These are phyloP conservation scores for Ptychobarbus kaznakovi DNA, from an alignment of 2,797 vertebrate genomes.

Conservation along the genomic window DNA sequence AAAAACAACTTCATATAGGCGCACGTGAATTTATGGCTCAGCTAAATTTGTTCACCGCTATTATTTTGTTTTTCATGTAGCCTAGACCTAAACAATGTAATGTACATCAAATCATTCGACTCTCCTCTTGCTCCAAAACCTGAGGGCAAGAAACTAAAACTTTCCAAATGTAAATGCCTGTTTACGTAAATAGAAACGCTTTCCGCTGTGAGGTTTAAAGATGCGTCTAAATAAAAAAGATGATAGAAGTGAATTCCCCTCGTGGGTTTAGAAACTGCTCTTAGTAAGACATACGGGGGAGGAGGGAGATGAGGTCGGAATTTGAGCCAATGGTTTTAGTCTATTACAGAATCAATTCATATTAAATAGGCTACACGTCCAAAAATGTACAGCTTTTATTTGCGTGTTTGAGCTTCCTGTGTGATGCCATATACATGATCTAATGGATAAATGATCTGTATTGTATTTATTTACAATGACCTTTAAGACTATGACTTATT, in stretches of 20 bases:
- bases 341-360: background rate
- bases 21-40: background rate
- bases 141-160: constrained; percentile 27
- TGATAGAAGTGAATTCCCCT: constrained; percentile 74
- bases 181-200: constrained; percentile 62
- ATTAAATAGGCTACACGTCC: background rate
- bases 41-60: background rate
- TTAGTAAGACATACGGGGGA: constrained; percentile 66
- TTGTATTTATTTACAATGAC: background rate
- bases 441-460: background rate
- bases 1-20: too few species aligned
- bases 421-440: background rate
- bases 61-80: background rate
- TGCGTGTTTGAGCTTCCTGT: background rate
- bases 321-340: constrained; percentile 67
- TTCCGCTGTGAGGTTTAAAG: constrained; percentile 59
- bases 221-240: constrained; percentile 55
- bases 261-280: constrained; percentile 77
- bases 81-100: background rate
- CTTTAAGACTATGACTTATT: background rate
- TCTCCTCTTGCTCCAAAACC: constrained; percentile 36
- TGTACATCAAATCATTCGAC: background rate
- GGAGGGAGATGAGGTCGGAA: constrained; percentile 67
- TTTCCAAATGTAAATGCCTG: constrained; percentile 58
- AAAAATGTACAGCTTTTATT: background rate